Evolutionary conservation across 2,113 vertebrate species (phyloP).

Genomic region (Myotis brandtii): DNA sequence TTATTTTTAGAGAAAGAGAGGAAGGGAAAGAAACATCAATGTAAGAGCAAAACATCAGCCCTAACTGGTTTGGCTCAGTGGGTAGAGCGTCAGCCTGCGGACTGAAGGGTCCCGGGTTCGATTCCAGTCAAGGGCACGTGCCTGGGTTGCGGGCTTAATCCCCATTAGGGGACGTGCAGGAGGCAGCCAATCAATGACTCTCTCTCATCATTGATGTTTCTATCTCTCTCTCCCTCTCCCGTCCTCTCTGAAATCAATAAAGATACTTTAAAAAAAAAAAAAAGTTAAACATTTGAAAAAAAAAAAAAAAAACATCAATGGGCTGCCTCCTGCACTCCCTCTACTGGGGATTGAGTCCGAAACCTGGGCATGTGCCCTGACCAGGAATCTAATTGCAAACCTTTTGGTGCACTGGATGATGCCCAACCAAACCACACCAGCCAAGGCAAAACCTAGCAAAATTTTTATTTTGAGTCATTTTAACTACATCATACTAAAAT

Average conservation of each 20-base stretch:
- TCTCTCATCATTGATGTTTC: too few relatives aligned
- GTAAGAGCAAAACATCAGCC: neutral
- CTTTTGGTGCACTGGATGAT: neutral
- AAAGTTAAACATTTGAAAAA: too few relatives aligned
- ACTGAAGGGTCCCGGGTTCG: too few relatives aligned
- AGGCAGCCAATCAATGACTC: too few relatives aligned
- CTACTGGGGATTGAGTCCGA: neutral
- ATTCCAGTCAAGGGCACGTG: too few relatives aligned
- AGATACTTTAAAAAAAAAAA: too few relatives aligned
- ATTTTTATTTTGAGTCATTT: constrained; percentile 50
- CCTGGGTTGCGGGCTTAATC: too few relatives aligned
- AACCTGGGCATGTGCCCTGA: neutral
- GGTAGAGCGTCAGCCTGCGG: too few relatives aligned
- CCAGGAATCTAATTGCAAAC: neutral
- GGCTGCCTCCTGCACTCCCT: neutral
- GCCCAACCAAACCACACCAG: neutral
- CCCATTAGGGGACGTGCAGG: too few relatives aligned
- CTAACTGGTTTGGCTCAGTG: too few relatives aligned
- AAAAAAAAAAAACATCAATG: neutral
- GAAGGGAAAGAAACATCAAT: neutral
- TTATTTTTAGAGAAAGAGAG: neutral
- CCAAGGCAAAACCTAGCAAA: neutral
- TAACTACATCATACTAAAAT: constrained; percentile 24
- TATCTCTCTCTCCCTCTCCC: too few relatives aligned
- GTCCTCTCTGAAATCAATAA: too few relatives aligned